phyloP scores from a whole-genome alignment of 2,797 vertebrate genomes.

The Argyrosomus regius region DNA sequence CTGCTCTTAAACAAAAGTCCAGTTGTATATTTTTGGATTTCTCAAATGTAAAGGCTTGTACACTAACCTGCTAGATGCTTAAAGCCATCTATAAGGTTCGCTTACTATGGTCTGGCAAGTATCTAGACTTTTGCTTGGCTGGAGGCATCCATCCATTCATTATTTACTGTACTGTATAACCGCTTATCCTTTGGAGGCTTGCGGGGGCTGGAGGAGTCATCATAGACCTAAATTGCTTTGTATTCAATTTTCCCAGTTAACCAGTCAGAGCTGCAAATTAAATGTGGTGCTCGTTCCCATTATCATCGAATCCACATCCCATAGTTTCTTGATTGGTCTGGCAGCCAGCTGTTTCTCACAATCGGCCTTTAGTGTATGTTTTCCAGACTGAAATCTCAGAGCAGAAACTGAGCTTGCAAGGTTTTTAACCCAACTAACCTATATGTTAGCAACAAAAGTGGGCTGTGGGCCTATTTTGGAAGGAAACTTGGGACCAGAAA shows the following conservation, averaged over 20 bases:
- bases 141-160: background rate
- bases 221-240: constrained; percentile 29
- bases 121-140: constrained; percentile 18
- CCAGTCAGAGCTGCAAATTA: constrained; percentile 24
- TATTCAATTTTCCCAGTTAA: constrained; percentile 39
- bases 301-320: constrained; percentile 31
- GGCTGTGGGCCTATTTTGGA: background rate
- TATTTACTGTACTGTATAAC: no score
- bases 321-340: constrained; percentile 25
- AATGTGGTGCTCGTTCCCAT: constrained; percentile 14
- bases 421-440: background rate
- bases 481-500: background rate
- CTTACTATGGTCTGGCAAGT: constrained; percentile 16
- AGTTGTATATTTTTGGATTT: background rate
- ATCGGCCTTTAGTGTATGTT: constrained; percentile 7
- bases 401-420: constrained; percentile 13
- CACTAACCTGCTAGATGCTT: no score
- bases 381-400: constrained; percentile 18
- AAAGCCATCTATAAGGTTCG: background rate
- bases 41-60: constrained; percentile 2
- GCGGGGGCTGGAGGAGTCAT: background rate
- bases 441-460: background rate
- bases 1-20: background rate
- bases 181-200: no score
- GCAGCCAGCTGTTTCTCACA: constrained; percentile 22